Evolutionary conservation across 2,113 vertebrate genomes (phyloP), one percentile per base, ranked within the genome.

Genomic region (Carollia perspicillata): DNA sequence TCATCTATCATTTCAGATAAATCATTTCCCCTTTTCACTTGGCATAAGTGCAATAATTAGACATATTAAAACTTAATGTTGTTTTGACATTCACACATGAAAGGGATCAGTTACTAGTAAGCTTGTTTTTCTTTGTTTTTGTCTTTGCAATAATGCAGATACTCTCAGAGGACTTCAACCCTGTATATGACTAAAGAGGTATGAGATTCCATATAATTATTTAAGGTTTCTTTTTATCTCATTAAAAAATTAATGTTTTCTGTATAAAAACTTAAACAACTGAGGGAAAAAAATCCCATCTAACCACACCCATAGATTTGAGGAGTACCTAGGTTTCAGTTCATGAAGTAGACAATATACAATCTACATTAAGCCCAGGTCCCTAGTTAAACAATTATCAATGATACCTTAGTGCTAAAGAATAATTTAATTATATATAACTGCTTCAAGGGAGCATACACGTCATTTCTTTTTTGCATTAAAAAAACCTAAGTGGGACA

Each of bases 61-160:
- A 85, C 35, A 55, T 17, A 75, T 63, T 63, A 58, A 63, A 72
- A 78, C 37, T 79, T 42, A 49, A 35, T 60, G 58, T 11, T 26
- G n/a, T 78, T 42, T 84, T 85, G 81, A 63, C 40, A 28, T 90
- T 85, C 16, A 30, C 88, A 30, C 55, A 51, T 63, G 11, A 51
- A 60, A 77, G 84, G 69, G n/a, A 89, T 75, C 94, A 26, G 91
- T 95, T 90, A 49, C 33, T 7, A 33, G 63, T 18, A n/a, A 71
- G 58, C 53, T 66, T 66, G 37, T 44, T 93, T 87, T 63, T 79
- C 58, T 66, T 86, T 91, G 51, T 37, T 94, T 92, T 92, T 37
- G 47, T 65, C 47, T 69, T 94, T 87, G 72, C 66, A 95, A 35
- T 63, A 65, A 60, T 60, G 74, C 6, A 95, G 84, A 60, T 35